A percentile compares a stretch with the other conserved stretches of the same genome.
phyloP scores from a whole-genome alignment of 2,797 vertebrate genomes.

The Notolepis coatsorum region DNA sequence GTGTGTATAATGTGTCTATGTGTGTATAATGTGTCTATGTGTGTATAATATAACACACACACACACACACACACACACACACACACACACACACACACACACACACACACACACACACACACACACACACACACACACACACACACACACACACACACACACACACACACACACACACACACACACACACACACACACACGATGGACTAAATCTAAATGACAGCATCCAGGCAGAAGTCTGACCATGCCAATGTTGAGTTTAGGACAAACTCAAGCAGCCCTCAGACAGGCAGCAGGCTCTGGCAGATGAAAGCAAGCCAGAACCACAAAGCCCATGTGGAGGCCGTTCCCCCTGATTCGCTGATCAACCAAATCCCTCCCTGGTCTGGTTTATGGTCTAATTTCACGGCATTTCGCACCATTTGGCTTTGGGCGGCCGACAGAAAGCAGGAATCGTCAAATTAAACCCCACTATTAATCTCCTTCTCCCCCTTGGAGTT shows the following conservation, averaged over 20 bases:
- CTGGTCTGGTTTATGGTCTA: constrained; percentile 34
- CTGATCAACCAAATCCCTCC: constrained; percentile 24
- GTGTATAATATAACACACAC: too few relatives aligned
- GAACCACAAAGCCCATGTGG: not conserved
- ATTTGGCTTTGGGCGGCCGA: constrained; percentile 37
- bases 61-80: too few relatives aligned
- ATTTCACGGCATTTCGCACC: constrained; percentile 50
- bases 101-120: too few relatives aligned
- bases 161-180: not conserved
- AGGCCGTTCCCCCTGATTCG: constrained; percentile 7
- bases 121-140: constrained; percentile 54
- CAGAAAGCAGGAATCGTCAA: constrained; percentile 26
- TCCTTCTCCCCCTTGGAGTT: constrained; percentile 18
- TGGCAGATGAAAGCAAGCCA: not conserved
- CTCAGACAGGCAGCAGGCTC: not conserved
- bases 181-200: too few relatives aligned
- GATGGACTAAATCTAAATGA: constrained; percentile 4
- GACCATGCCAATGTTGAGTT: constrained; percentile 17
- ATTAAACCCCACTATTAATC: constrained; percentile 29
- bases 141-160: not conserved
- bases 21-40: too few relatives aligned
- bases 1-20: too few relatives aligned
- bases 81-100: too few relatives aligned
- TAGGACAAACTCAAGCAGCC: not conserved
- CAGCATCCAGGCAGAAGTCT: not conserved